Evolutionary conservation across 2,113 vertebrate species (phyloP).

Genomic region (Pollachius pollachius): DNA sequence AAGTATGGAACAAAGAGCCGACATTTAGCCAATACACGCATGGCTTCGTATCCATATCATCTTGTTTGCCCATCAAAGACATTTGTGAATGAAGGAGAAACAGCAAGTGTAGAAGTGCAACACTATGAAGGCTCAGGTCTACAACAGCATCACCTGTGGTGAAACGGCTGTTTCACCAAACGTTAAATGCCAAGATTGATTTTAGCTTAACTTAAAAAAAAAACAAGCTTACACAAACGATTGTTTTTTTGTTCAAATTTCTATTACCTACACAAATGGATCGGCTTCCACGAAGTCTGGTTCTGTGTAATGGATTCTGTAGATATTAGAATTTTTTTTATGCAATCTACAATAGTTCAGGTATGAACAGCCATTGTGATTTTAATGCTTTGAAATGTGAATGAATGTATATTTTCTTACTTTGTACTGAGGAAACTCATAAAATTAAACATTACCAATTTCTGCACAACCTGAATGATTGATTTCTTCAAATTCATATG

Average conservation of each 20-base stretch:
- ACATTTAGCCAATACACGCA: no score
- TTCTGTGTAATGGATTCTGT: slow-evolving; percentile 43
- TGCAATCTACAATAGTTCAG: slow-evolving; percentile 2
- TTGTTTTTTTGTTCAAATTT: no score
- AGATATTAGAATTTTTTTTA: slow-evolving; percentile 21
- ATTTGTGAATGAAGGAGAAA: not conserved
- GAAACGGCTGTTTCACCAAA: no score
- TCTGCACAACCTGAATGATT: no score
- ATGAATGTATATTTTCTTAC: slow-evolving; percentile 28
- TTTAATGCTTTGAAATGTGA: slow-evolving; percentile 8
- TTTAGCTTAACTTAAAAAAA: no score
- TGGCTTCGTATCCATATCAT: slow-evolving; percentile 7
- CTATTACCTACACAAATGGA: not conserved
- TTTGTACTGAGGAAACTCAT: slow-evolving; percentile 53
- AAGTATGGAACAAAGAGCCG: not conserved
- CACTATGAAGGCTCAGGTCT: not conserved
- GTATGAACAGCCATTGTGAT: not conserved
- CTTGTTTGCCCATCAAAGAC: not conserved
- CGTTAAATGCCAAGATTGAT: no score
- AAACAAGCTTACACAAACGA: no score
- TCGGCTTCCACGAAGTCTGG: slow-evolving; percentile 6
- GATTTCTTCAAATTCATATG: no score
- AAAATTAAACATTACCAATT: slow-evolving; percentile 39
- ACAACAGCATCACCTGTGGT: no score
- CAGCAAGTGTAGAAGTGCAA: no score